Evolutionary conservation across 2,888 invertebrate genomes (phyloP).

Genomic region (Stegana nigrithorax): DNA sequence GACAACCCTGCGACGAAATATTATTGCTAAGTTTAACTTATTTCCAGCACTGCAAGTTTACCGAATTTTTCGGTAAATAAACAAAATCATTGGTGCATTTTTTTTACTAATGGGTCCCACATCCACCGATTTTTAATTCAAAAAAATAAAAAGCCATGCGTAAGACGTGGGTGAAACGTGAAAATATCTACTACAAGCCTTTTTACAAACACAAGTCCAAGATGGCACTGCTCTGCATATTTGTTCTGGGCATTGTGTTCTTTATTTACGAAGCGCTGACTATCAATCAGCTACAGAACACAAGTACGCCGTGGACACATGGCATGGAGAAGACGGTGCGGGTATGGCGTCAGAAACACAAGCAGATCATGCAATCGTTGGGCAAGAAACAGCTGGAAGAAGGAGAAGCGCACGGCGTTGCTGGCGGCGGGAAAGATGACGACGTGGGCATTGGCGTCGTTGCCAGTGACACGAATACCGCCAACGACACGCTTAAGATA

Average conservation of each 20-base stretch:
- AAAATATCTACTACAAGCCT: constrained; percentile 68
- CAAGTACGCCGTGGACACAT: constrained; percentile 61
- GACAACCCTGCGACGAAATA: no score
- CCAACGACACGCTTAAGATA: constrained; percentile 55
- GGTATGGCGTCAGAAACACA: constrained; percentile 45
- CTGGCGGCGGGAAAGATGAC: constrained; percentile 12
- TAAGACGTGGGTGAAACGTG: constrained; percentile 68
- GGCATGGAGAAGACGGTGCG: constrained; percentile 52
- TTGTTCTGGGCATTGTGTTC: constrained; percentile 66
- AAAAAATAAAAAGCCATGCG: constrained; percentile 36
- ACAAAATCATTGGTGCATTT: neutral
- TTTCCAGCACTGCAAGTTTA: no score
- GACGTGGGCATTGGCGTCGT: neutral
- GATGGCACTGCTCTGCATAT: constrained; percentile 66
- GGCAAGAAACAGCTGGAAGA: constrained; percentile 49
- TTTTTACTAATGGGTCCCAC: no score
- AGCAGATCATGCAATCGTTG: constrained; percentile 47
- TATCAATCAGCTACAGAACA: constrained; percentile 67
- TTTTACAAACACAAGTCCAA: constrained; percentile 69
- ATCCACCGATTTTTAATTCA: no score
- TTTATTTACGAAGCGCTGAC: constrained; percentile 67
- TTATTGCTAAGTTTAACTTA: no score
- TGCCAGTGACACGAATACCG: constrained; percentile 19
- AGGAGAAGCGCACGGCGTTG: constrained; percentile 22
- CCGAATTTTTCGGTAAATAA: no score